Evolutionary conservation across 1,140 invertebrate species (phyloP), one percentile per base, ranked within the genome.

Genomic region (Drosophila kepulauana): DNA sequence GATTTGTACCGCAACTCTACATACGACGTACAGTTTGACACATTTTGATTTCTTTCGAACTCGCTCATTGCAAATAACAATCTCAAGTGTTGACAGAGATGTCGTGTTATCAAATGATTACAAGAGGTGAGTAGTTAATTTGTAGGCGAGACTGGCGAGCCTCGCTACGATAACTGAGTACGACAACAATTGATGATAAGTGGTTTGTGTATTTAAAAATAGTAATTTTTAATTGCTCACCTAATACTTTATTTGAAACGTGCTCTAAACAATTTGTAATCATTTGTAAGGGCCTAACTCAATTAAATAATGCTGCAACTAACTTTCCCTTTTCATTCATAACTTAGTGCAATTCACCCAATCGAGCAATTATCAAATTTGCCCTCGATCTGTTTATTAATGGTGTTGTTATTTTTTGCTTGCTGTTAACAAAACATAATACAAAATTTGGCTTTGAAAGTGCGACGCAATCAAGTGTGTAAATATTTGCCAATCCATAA

Each of bases 401-500:
- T 54, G 20, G 20, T 25, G 20, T 25, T 25, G 20, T 25, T 25
- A 15, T 35, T 54, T 35, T 54, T 15, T 41, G 6, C 7, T 38
- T 38, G 33, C n/a, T 41, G 25, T 43, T 54, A 16, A 70, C 58
- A 38, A 38, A 67, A 67, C 3, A 59, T 25, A 59, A 54, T 16
- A 13, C 30, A 75, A 35, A 75, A 63, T 71, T 75, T 78, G 61
- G 51, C 62, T 51, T 70, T 73, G 57, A 64, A 59, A 43, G 59
- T 71, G 45, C 72, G 28, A 64, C 33, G 72, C 84, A 87, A 87
- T 87, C 80, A 88, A 67, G 64, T 81, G 52, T 57, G 43, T 67
- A 84, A 88, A 88, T 88, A 89, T 85, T 89, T 90, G 57, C 30
- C 48, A 61, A 70, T 81, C 59, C 61, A 78, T 70, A 82, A 77